Percentiles rank a stretch among this genome's conserved stretches.
Evolutionary conservation across 2,113 vertebrate genomes (phyloP).

Genomic region (Dicrurus megarhynchus): DNA sequence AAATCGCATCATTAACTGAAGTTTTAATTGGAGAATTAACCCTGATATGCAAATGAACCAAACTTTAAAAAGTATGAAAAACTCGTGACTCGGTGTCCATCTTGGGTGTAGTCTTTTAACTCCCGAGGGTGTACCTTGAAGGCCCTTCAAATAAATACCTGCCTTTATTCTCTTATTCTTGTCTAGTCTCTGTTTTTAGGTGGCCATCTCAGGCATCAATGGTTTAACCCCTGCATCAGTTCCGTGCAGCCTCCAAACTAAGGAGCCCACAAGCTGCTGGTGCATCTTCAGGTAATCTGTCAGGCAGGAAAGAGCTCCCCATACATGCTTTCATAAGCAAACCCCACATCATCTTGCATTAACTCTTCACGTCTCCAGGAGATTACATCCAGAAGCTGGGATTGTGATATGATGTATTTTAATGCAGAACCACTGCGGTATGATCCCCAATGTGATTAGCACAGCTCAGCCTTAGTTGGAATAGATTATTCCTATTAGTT

Average conservation of each 20-base stretch:
- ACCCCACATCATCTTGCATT: not conserved
- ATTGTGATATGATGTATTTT: not conserved
- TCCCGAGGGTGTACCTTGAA: no score
- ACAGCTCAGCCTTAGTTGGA: constrained; percentile 43
- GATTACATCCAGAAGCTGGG: not conserved
- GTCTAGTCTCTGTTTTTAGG: no score
- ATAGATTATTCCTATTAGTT: constrained; percentile 74
- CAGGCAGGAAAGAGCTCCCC: not conserved
- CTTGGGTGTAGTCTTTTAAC: no score
- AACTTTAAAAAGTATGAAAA: no score
- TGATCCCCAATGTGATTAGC: constrained; percentile 51
- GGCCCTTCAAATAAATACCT: no score
- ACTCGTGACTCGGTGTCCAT: no score
- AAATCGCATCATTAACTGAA: no score
- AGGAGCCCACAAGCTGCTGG: not conserved
- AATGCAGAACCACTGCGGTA: not conserved
- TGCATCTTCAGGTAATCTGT: not conserved
- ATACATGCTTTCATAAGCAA: not conserved
- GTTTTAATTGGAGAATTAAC: no score
- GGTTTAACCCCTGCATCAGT: not conserved
- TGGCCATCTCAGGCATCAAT: no score
- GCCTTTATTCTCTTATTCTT: no score
- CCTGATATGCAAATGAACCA: no score
- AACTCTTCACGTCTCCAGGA: not conserved
- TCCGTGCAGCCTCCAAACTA: not conserved